Evolutionary conservation across 2,888 invertebrate species (phyloP), one percentile per base, ranked within the genome.

Genomic region (Euproctis similis): DNA sequence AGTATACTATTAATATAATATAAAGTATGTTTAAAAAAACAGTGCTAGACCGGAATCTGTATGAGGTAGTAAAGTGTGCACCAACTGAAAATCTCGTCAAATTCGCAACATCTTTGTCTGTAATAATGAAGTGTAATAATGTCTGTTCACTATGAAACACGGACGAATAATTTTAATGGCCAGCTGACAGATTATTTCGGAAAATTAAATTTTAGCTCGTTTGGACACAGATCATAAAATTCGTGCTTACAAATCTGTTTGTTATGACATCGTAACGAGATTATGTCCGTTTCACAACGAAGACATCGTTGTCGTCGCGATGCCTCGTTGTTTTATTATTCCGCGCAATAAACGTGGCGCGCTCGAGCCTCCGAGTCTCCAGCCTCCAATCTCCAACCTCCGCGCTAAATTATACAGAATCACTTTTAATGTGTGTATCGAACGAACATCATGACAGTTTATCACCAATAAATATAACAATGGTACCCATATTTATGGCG

Each of bases 241-340:
- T 70, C 70, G 59, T 82, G 82, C 82, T 84, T 82, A 82, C 82
- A 82, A 84, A 84, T 82, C 82, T 84, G 78, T 81, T 82, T 81
- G 80, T 84, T 84, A 84, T 78, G 82, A 75, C 81, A 81, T 82
- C 82, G 81, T 84, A 76, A 82, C 77, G 67, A 74, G 76, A 81
- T 84, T 82, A 84, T 81, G 82, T 81, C 82, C 81, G 65, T 74
- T 72, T 59, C 70, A 69, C 63, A 56, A 65, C 60, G 75, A 78
- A 80, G 78, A 80, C 68, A 70, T 68, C 65, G 70, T 67, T 70
- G 70, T 68, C 63, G 69, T 71, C 71, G 70, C 64, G 57, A 66
- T 65, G 66, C 65, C 66, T 66, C 71, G 67, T 4, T 72, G 67
- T 77, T 81, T 80, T 78, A 82, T 80, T 78, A 73, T 80, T 75